Evolutionary conservation across 2,797 vertebrate genomes (phyloP).

Genomic region (Cyclura pinguis): DNA sequence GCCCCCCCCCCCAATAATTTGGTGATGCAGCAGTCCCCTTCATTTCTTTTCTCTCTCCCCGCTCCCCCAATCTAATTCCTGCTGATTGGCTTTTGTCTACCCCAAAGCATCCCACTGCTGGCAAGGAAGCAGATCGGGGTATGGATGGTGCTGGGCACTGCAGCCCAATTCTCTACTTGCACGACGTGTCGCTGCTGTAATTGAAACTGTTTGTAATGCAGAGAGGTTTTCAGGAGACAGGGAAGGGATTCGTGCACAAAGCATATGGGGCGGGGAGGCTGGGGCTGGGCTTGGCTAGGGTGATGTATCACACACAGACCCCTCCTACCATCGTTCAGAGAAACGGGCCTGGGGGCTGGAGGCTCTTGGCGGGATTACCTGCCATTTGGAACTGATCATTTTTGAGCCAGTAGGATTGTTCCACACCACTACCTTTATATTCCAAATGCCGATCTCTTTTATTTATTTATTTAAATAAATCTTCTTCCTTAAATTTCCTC

Average conservation of each 20-base stretch:
- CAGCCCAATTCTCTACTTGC: slow-evolving; percentile 28
- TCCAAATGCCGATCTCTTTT: not conserved
- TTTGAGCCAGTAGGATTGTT: fast-evolving
- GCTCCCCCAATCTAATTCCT: not conserved
- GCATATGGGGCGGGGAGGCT: not conserved
- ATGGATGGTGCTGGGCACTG: slow-evolving; percentile 10
- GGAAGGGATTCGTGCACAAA: not conserved
- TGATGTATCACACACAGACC: not conserved
- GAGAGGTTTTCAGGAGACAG: not conserved
- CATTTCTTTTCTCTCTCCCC: not conserved
- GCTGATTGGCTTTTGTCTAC: slow-evolving; percentile 8
- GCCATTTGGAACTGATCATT: fast-evolving
- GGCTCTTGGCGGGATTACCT: fast-evolving
- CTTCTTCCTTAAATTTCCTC: not conserved
- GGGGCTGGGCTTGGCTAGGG: not conserved
- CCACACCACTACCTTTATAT: fast-evolving
- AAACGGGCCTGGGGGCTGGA: not conserved
- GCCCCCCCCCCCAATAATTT: not conserved
- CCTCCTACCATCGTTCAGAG: not conserved
- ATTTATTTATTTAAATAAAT: not conserved
- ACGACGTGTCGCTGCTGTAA: not conserved
- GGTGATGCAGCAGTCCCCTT: not conserved
- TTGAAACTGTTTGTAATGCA: not conserved
- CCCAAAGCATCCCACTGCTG: not conserved
- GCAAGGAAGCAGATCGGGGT: slow-evolving; percentile 21